Evolutionary conservation across 2,113 vertebrate species (phyloP), one percentile per base, ranked within the genome.

Genomic region (Chlorocebus sabaeus): DNA sequence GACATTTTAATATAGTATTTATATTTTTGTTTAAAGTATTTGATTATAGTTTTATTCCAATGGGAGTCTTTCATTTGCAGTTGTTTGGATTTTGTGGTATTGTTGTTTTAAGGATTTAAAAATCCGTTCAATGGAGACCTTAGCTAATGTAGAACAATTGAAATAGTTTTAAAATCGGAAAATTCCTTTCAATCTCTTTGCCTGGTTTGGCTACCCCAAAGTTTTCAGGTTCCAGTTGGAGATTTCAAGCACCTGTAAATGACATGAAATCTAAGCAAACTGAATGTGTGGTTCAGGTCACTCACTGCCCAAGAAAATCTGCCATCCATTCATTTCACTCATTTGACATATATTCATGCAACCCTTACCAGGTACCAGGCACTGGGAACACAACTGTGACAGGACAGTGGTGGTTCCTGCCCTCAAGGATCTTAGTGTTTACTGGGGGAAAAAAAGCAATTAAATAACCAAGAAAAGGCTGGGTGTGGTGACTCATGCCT

Each of bases 1-100:
- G 75, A 90, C 61, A 38, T 75, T 92, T 94, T 93, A 86, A 87
- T 78, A 30, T 87, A 70, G 80, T 90, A 55, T 78, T 83, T 95
- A 32, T 86, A 73, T 93, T 91, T 96, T 78, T 97, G 78, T 80
- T 90, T 79, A 50, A 57, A 86, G 35, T 83, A 81, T 32, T 68
- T n/a, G 67, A 35, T n/a, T 68, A 68, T 90, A 35, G 48, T 92
- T 95, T 92, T n/a, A 93, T 96, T 85, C 55, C 32, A 73, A 2
- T 75, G 38, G 20, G 5, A 61, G 88, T 85, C 55, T 82, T 79
- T 86, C 89, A 90, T 94, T 80, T 96, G 57, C 17, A 89, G 40
- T 48, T 79, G 25, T 91, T 96, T 68, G 13, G n/a, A 61, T 89
- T 96, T 96, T 82, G 81, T 84, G 13, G 64, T 50, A 59, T 67